A percentile compares a stretch with the other conserved stretches of the same genome.
Evolutionary conservation across 2,888 invertebrate genomes (phyloP).

Genomic region (Cataglyphis livida): DNA sequence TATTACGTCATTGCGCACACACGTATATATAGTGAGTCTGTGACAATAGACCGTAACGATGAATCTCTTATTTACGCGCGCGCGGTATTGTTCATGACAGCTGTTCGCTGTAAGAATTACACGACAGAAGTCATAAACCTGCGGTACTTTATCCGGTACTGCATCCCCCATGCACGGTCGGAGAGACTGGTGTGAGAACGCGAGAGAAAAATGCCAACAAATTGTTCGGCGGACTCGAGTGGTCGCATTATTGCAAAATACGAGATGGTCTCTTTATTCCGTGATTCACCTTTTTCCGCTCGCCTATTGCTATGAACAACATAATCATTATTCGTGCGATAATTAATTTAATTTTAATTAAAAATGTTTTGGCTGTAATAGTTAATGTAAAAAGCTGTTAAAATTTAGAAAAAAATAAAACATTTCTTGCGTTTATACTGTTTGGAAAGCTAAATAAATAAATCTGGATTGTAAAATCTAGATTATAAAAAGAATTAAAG

Average conservation of each 20-base stretch:
- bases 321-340: conserved; percentile 27
- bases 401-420: no score
- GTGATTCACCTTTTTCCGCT: conserved; percentile 56
- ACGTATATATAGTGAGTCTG: neutral
- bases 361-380: neutral
- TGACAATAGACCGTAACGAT: neutral
- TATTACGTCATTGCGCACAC: neutral
- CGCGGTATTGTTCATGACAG: conserved; percentile 5
- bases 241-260: conserved; percentile 59
- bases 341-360: no score
- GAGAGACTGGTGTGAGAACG: conserved; percentile 37
- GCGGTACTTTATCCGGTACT: conserved; percentile 52
- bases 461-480: no score
- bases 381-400: no score
- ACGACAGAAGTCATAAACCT: conserved; percentile 55
- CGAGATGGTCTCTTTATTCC: conserved; percentile 37
- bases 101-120: conserved; percentile 44
- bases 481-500: no score
- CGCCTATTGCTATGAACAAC: neutral
- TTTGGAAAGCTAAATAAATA: no score
- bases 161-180: conserved; percentile 36
- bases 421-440: no score
- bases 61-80: neutral
- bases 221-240: conserved; percentile 40
- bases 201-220: conserved; percentile 58